Conservation (phyloP, 1,140 invertebrate genomes). For the Diorhabda carinulata region DNA sequence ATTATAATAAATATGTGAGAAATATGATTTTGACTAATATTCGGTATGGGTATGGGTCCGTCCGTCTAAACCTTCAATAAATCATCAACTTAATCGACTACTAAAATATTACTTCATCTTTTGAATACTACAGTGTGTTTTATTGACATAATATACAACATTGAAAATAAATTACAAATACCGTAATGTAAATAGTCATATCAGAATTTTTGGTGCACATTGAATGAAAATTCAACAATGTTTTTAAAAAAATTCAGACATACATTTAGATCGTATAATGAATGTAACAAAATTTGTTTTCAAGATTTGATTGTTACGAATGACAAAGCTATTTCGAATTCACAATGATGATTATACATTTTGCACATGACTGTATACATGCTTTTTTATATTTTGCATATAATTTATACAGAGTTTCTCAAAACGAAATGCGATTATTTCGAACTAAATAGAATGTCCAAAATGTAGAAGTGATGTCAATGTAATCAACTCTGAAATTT, state of each 20-base stretch:
- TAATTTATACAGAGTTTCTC: constrained; percentile 26
- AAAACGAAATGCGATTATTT: background rate
- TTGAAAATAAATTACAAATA: too few species aligned
- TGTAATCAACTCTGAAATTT: too few species aligned
- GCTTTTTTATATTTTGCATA: constrained; percentile 45
- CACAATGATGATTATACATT: constrained; percentile 24
- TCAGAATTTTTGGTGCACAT: constrained; percentile 1
- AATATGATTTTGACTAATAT: too few species aligned
- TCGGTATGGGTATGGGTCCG: too few species aligned
- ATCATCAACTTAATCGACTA: too few species aligned
- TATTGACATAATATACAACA: too few species aligned
- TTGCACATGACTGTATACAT: constrained; percentile 41
- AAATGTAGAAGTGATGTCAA: background rate
- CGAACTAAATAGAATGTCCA: background rate
- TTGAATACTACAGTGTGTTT: too few species aligned
- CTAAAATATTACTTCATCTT: too few species aligned
- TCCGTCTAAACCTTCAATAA: too few species aligned
- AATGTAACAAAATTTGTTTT: background rate
- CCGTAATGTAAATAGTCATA: too few species aligned
- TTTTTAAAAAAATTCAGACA: too few species aligned
- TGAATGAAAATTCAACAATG: background rate
- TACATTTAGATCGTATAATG: background rate
- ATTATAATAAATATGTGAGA: too few species aligned
- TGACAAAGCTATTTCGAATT: background rate
- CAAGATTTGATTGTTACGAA: constrained; percentile 1